Percentiles rank a stretch among this genome's conserved stretches.
Conservation (phyloP, 2,888 invertebrate genomes). For the Andricus quercusramuli region DNA sequence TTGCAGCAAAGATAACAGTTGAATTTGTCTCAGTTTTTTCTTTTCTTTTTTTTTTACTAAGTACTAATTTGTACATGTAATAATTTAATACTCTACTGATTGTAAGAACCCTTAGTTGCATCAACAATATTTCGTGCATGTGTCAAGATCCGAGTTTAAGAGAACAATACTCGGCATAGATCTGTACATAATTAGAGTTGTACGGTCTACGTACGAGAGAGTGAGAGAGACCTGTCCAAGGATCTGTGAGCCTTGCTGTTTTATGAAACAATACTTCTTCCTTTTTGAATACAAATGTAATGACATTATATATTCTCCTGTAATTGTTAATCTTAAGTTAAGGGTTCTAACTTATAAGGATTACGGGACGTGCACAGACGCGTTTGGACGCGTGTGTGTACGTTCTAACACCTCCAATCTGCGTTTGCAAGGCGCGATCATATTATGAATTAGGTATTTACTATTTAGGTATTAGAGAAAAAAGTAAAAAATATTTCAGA, state of each 20-base stretch:
- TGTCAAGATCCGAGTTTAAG: constrained; percentile 36
- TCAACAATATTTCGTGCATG: constrained; percentile 56
- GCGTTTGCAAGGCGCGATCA: constrained; percentile 52
- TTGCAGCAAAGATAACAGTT: constrained; percentile 40
- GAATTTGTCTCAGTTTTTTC: constrained; percentile 55
- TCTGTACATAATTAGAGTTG: constrained; percentile 50
- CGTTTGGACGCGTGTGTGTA: constrained; percentile 52
- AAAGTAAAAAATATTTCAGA: constrained; percentile 66
- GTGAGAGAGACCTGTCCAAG: constrained; percentile 50
- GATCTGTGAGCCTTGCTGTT: constrained; percentile 61
- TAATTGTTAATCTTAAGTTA: constrained; percentile 62
- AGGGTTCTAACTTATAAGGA: constrained; percentile 64
- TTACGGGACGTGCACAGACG: constrained; percentile 47
- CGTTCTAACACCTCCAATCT: constrained; percentile 42
- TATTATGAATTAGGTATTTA: constrained; percentile 57
- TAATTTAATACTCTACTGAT: constrained; percentile 70
- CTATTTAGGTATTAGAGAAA: constrained; percentile 61
- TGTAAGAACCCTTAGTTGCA: constrained; percentile 67
- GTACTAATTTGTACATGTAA: constrained; percentile 69
- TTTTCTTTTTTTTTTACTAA: constrained; percentile 64
- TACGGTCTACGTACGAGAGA: constrained; percentile 41
- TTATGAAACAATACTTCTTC: constrained; percentile 62
- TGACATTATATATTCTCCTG: constrained; percentile 61
- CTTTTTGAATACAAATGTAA: constrained; percentile 58
- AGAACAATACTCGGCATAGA: constrained; percentile 37